phyloP scores from a whole-genome alignment of 1,140 invertebrate species.

The Scaptomyza graminum region DNA sequence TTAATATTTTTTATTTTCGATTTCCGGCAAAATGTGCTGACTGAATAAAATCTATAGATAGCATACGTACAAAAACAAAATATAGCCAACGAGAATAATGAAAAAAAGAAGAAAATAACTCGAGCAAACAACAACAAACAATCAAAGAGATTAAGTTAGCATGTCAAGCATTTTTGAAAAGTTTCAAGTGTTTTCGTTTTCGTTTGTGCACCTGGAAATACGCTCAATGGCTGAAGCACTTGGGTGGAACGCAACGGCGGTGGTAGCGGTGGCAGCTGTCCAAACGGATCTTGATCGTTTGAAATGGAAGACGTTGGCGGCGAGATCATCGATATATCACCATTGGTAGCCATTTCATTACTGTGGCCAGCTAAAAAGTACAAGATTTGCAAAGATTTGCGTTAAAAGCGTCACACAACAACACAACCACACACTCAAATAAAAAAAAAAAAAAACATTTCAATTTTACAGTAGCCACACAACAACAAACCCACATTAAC shows the following conservation, averaged over 20 bases:
- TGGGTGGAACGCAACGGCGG: constrained; percentile 84
- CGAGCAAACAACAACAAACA: constrained; percentile 42
- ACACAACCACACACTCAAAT: not conserved
- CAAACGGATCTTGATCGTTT: constrained; percentile 84
- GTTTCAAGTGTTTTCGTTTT: not conserved
- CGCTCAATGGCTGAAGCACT: constrained; percentile 83
- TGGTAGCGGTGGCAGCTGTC: constrained; percentile 83
- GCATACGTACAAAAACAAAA: constrained; percentile 24
- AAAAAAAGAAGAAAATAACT: constrained; percentile 47
- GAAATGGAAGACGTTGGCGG: constrained; percentile 84
- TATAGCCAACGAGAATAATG: constrained; percentile 21
- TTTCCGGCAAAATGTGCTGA: constrained; percentile 15
- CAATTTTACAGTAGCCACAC: constrained; percentile 10
- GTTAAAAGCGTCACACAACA: constrained; percentile 17
- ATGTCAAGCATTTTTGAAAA: not conserved
- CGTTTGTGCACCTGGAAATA: constrained; percentile 82
- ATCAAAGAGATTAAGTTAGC: constrained; percentile 36
- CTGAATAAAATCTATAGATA: constrained; percentile 28
- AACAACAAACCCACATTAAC: constrained; percentile 3
- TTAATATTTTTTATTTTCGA: not conserved
- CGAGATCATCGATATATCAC: constrained; percentile 84
- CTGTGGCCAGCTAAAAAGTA: constrained; percentile 75
- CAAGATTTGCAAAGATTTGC: constrained; percentile 3
- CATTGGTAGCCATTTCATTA: constrained; percentile 84
- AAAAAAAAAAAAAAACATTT: constrained; percentile 12